These are phyloP conservation scores for Pimephales promelas DNA, from an alignment of 2,113 vertebrate genomes.

Conservation along the genomic window DNA sequence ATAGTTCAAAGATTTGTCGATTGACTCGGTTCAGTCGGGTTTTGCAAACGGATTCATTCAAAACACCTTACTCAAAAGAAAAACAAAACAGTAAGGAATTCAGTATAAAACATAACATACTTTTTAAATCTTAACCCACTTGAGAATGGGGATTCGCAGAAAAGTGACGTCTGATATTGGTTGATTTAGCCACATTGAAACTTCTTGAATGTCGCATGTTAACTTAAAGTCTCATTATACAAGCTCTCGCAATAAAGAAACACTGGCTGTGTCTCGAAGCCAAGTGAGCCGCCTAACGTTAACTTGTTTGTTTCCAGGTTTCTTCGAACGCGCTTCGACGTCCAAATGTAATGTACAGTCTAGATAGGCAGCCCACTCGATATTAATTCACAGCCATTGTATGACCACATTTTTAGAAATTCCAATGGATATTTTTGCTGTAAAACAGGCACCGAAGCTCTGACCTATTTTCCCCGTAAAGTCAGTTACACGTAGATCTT, in stretches of 20 bases:
- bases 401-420: neutral
- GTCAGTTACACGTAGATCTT: neutral
- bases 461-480: neutral
- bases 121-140: neutral
- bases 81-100: neutral
- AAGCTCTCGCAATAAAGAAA: neutral
- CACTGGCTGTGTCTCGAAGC: neutral
- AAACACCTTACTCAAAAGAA: neutral
- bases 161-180: neutral
- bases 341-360: neutral
- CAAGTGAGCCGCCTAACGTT: neutral
- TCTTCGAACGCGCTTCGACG: neutral
- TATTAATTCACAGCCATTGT: neutral
- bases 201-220: neutral
- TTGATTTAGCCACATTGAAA: neutral
- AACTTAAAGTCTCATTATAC: neutral
- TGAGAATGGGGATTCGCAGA: neutral
- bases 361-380: neutral
- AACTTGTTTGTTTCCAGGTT: too few species aligned
- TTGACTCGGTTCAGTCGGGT: neutral
- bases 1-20: neutral
- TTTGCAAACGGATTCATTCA: neutral
- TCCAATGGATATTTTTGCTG: neutral
- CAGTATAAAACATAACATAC: neutral
- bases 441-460: neutral